phyloP scores from a whole-genome alignment of 1,140 invertebrate species.

The Drosophila biarmipes region DNA sequence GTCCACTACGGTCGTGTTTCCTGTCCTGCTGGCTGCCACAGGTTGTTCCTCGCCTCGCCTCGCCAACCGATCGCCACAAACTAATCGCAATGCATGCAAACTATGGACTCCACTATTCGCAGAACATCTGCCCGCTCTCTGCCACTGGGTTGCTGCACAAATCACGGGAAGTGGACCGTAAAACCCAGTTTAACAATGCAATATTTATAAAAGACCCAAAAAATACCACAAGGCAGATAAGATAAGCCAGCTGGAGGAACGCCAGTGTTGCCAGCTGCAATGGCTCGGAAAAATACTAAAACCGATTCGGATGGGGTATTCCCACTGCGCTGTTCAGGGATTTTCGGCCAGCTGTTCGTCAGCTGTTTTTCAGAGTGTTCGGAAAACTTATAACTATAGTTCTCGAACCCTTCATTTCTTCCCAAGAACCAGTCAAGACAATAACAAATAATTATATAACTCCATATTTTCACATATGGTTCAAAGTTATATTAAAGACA shows the following conservation, averaged over 20 bases:
- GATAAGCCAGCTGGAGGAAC: slow-evolving; percentile 10
- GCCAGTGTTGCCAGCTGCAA: slow-evolving; percentile 1
- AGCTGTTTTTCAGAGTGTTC: not conserved
- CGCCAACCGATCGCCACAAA: not conserved
- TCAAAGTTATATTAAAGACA: too few relatives aligned
- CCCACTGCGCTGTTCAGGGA: not conserved
- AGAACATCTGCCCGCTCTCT: slow-evolving; percentile 2
- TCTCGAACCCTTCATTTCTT: too few relatives aligned
- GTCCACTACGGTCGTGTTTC: not conserved
- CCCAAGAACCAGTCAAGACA: too few relatives aligned
- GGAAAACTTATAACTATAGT: too few relatives aligned
- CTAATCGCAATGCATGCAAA: slow-evolving; percentile 3
- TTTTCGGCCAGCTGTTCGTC: not conserved
- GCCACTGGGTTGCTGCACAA: not conserved
- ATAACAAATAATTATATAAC: too few relatives aligned
- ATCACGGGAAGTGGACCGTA: not conserved
- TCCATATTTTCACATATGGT: too few relatives aligned
- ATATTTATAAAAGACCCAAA: not conserved
- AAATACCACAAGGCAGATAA: slow-evolving; percentile 4
- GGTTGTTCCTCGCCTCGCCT: slow-evolving; percentile 6
- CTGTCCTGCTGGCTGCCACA: not conserved
- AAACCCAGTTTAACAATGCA: slow-evolving; percentile 2
- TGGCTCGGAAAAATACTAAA: not conserved
- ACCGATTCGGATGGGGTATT: too few relatives aligned
- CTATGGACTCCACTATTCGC: not conserved